phyloP scores from a whole-genome alignment of 2,888 invertebrate species.

The Isoperla grammatica region DNA sequence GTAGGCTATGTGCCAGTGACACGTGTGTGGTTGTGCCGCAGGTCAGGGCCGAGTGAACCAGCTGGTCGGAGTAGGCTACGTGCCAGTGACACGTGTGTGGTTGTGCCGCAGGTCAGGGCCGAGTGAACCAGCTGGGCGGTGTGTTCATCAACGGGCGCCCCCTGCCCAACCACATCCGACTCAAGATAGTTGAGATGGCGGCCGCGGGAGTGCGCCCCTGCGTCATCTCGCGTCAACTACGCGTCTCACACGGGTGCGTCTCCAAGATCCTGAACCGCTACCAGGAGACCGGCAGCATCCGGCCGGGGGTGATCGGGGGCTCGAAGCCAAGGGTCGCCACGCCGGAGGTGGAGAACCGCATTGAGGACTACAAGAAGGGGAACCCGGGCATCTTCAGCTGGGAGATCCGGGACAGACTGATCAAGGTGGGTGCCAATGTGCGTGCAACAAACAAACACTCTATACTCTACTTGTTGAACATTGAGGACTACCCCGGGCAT shows the following conservation, averaged over 20 bases:
- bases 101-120: constrained; percentile 75
- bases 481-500: constrained; percentile 88
- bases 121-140: constrained; percentile 94
- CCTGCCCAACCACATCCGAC: constrained; percentile 89
- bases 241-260: constrained; percentile 96
- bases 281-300: constrained; percentile 91
- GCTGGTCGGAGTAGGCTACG: constrained; percentile 26
- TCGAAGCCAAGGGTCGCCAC: constrained; percentile 91
- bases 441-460: too few relatives aligned
- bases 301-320: constrained; percentile 91
- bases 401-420: constrained; percentile 90
- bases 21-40: constrained; percentile 43
- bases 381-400: constrained; percentile 92
- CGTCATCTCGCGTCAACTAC: constrained; percentile 88
- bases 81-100: too few relatives aligned
- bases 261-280: constrained; percentile 93
- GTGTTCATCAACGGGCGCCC: constrained; percentile 97
- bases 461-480: too few relatives aligned
- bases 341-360: constrained; percentile 85
- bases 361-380: constrained; percentile 85
- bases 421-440: constrained; percentile 56
- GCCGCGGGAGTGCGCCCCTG: constrained; percentile 91
- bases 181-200: constrained; percentile 95
- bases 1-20: too few relatives aligned
- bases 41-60: constrained; percentile 97